These are phyloP conservation scores for Syrista parreyssii DNA, from an alignment of 2,888 invertebrate genomes.

Conservation along the genomic window DNA sequence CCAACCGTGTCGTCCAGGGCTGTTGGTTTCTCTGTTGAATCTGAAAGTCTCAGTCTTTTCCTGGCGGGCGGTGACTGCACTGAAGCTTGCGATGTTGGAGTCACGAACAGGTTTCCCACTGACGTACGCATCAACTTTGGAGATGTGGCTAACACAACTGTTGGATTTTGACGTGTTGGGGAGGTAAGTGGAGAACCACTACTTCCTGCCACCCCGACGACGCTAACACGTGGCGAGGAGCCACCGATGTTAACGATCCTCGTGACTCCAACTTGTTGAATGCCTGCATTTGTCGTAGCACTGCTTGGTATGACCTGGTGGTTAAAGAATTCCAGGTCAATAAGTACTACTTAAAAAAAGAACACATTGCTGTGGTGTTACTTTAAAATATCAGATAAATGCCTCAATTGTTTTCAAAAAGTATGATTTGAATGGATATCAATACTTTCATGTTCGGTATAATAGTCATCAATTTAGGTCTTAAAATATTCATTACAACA, in stretches of 20 bases:
- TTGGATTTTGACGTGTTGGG: conserved; percentile 55
- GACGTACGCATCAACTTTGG: conserved; percentile 60
- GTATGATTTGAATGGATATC: conserved; percentile 43
- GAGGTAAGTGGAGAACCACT: conserved; percentile 54
- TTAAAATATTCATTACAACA: neutral
- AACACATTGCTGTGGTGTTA: neutral
- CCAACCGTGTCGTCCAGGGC: conserved; percentile 61
- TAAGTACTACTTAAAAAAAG: neutral
- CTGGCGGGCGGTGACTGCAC: conserved; percentile 64
- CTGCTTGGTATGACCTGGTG: conserved; percentile 58
- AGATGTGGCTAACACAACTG: conserved; percentile 61
- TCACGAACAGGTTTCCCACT: conserved; percentile 62
- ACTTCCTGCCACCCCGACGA: conserved; percentile 53
- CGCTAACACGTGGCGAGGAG: conserved; percentile 52
- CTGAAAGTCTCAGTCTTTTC: conserved; percentile 65
- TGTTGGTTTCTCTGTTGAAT: conserved; percentile 60
- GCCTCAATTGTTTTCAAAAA: conserved; percentile 48
- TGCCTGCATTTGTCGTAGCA: conserved; percentile 54
- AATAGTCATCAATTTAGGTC: conserved; percentile 35
- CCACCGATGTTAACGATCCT: conserved; percentile 68
- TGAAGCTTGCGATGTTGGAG: conserved; percentile 49
- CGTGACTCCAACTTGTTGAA: conserved; percentile 67
- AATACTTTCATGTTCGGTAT: conserved; percentile 46
- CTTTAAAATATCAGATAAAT: conserved; percentile 62
- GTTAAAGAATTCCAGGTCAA: neutral